Base-by-base conservation (phyloP, 2,797 vertebrate species). In the Phalanger gymnotis region DNA sequence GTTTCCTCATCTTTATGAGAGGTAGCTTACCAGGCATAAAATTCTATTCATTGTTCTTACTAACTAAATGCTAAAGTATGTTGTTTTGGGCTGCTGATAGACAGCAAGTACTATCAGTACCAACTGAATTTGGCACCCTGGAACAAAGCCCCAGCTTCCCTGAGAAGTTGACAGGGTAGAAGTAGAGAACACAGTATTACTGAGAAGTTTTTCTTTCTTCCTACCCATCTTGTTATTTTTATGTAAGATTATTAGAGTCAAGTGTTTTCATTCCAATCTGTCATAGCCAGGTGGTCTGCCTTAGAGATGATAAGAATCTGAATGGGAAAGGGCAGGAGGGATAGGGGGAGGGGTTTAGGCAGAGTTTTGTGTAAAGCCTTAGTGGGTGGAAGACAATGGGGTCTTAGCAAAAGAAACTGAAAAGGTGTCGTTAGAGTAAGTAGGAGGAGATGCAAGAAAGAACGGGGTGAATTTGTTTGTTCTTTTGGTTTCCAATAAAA, bases 401-500 rank as follows among this genome's bases (percentile, higher is more conserved):
- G n/a, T 66, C 13, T 66, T 40, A 40, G 61, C 16, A 40, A 73
- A 73, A n/a, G 34, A 22, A 73, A 22, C 1, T 2, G 34, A 73
- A 73, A 40, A 73, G 16, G 34, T n/a, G 22, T 16, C 0, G 11
- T 31, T 58, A 58, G 30, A 31, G 25, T 14, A 19, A 73, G 34
- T 19, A 73, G 31, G 34, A 40, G 34, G 16, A 73, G 34, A 73
- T 1, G n/a, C 61, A 73, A 22, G 14, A 73, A 4, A 73, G 34
- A 73, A 40, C 5, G n/a, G 34, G 34, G 61, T n/a, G 61, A 73
- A n/a, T 16, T 73, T 61, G 10, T 61, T 61, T 90, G n/a, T 47
- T 87, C 55, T 94, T 19, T 55, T 73, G 28, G 11, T 91, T 93
- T 47, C 55, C 58, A 51, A 95, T 66, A 90, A 90, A 73, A 90